phyloP scores from a whole-genome alignment of 1,140 invertebrate genomes.

The Achroia grisella region DNA sequence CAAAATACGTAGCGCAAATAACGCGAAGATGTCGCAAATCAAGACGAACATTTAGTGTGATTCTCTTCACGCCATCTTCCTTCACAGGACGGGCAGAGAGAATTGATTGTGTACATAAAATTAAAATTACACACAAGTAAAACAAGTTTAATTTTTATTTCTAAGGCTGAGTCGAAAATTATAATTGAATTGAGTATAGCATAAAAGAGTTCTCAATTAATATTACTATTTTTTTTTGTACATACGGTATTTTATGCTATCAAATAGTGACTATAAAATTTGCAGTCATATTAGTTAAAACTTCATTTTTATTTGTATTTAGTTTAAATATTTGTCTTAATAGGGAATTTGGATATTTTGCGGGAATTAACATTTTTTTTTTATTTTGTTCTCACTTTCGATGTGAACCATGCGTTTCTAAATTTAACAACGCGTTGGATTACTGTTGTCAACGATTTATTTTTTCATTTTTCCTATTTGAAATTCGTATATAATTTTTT shows the following conservation, averaged over 20 bases:
- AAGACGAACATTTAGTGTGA: no score
- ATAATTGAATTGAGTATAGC: constrained; percentile 13
- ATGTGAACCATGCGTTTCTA: neutral
- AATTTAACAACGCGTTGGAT: neutral
- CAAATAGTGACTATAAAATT: constrained; percentile 23
- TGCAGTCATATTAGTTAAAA: neutral
- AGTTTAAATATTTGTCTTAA: neutral
- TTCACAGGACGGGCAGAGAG: no score
- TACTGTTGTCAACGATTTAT: constrained; percentile 1
- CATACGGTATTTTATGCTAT: constrained; percentile 22
- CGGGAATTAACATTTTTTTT: neutral
- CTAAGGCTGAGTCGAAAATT: constrained; percentile 15
- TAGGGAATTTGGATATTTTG: neutral
- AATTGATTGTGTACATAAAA: no score
- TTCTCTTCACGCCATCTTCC: no score
- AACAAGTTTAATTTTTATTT: constrained; percentile 3
- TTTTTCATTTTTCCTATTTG: constrained; percentile 1
- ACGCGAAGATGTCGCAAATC: no score
- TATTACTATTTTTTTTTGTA: constrained; percentile 30
- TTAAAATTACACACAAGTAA: no score
- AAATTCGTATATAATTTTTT: constrained; percentile 34
- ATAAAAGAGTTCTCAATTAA: constrained; percentile 19
- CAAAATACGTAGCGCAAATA: no score
- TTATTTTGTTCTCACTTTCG: neutral
- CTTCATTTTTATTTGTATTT: neutral